A percentile compares a stretch with the other conserved stretches of the same genome.
Evolutionary conservation across 2,888 invertebrate species (phyloP).

Genomic region (Opisthograptis luteolata): DNA sequence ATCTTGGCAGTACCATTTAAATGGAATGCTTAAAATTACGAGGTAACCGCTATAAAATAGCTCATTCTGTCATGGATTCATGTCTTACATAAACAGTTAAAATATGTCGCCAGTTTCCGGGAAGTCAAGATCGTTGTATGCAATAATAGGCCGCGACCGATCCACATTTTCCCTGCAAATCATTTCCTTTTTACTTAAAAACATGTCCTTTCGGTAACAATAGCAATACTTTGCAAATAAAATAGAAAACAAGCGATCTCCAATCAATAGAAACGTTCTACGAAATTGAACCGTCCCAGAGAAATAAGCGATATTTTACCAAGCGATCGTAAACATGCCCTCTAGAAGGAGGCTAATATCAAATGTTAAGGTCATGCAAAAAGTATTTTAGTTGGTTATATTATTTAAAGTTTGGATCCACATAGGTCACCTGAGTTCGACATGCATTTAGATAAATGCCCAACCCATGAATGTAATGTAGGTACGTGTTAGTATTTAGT

Average conservation of each 20-base stretch:
- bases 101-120: conserved; percentile 92
- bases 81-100: conserved; percentile 65
- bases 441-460: conserved; percentile 4
- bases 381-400: conserved; percentile 36
- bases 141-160: conserved; percentile 91
- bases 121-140: conserved; percentile 96
- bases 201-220: conserved; percentile 35
- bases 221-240: conserved; percentile 24
- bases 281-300: conserved; percentile 24
- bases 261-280: conserved; percentile 31
- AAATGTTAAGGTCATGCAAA: conserved; percentile 69
- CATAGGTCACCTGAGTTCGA: conserved; percentile 20
- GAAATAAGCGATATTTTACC: conserved; percentile 21
- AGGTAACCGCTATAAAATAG: conserved; percentile 28
- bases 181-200: conserved; percentile 63
- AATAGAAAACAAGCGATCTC: conserved; percentile 20
- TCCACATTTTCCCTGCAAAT: conserved; percentile 87
- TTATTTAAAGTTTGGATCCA: conserved; percentile 17
- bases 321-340: conserved; percentile 33
- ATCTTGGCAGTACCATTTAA: conserved; percentile 40
- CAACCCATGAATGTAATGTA: conserved; percentile 11
- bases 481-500: conserved; percentile 2
- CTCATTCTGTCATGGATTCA: conserved; percentile 35
- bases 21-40: conserved; percentile 49
- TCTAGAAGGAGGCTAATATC: conserved; percentile 34